Conservation (phyloP, 2,888 invertebrate species). For the Asteroscopus sphinx region DNA sequence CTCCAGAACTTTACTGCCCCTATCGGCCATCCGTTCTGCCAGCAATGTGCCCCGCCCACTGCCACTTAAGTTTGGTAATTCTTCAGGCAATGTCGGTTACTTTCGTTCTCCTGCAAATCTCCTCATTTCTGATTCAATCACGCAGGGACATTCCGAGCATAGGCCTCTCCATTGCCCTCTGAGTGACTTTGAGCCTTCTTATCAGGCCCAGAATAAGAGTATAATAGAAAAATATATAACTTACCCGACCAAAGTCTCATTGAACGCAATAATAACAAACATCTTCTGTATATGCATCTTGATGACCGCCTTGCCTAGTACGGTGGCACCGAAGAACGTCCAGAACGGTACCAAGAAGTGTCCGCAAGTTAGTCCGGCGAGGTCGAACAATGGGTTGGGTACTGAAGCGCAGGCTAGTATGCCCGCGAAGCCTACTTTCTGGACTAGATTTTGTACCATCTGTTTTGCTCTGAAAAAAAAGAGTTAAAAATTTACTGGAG, state of each 20-base stretch:
- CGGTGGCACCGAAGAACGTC: slow-evolving; percentile 99
- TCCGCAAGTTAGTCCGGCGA: slow-evolving; percentile 99
- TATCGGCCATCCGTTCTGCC: no score
- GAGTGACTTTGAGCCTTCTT: no score
- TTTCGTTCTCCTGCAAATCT: no score
- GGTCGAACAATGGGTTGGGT: slow-evolving; percentile 99
- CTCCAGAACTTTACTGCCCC: no score
- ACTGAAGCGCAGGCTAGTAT: slow-evolving; percentile 99
- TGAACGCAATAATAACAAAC: slow-evolving; percentile 99
- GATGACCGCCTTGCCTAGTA: slow-evolving; percentile 98
- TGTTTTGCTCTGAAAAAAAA: slow-evolving; percentile 92
- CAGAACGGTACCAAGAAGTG: slow-evolving; percentile 99
- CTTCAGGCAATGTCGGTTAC: no score
- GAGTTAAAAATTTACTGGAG: no score
- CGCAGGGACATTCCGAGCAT: no score
- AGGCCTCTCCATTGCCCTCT: no score
- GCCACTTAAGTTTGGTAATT: no score
- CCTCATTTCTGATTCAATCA: no score
- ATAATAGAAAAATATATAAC: slow-evolving; percentile 60
- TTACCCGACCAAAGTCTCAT: slow-evolving; percentile 96
- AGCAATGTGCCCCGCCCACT: no score
- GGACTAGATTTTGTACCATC: slow-evolving; percentile 96
- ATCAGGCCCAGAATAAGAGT: no score
- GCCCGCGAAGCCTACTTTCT: slow-evolving; percentile 98
- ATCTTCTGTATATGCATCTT: slow-evolving; percentile 99